Evolutionary conservation across 37 sponge, comb jelly and placozoan genomes (phyloP).

Genomic region (Axinella damicornis): DNA sequence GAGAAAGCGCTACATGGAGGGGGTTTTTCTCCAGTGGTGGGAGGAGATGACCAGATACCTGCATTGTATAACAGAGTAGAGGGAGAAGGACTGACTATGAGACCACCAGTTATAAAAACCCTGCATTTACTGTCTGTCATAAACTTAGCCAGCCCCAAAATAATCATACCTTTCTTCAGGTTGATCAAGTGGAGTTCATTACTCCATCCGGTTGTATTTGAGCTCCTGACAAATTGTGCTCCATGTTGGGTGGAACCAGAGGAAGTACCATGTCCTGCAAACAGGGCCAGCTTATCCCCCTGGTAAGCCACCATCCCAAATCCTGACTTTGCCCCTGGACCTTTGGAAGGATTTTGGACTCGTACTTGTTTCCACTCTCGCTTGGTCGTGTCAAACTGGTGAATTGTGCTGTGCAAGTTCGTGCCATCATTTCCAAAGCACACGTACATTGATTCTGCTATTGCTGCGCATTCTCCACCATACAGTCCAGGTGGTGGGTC

Average conservation of each 20-base stretch:
- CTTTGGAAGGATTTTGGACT: not conserved
- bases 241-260: too few relatives aligned
- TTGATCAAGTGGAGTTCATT: slow-evolving; percentile 28
- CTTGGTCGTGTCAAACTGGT: slow-evolving; percentile 9
- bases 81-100: too few relatives aligned
- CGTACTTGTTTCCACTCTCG: slow-evolving; percentile 1
- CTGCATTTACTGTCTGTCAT: too few relatives aligned
- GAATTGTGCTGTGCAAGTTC: slow-evolving; percentile 11
- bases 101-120: too few relatives aligned
- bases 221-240: too few relatives aligned
- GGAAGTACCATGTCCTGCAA: slow-evolving; percentile 30
- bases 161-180: slow-evolving; percentile 15
- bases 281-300: slow-evolving; percentile 20
- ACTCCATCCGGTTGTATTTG: slow-evolving; percentile 35
- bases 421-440: slow-evolving; percentile 18
- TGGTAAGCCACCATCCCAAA: slow-evolving; percentile 37
- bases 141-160: too few relatives aligned
- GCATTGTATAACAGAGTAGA: too few relatives aligned
- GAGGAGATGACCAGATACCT: slow-evolving; percentile 16
- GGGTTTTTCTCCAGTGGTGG: slow-evolving; percentile 1
- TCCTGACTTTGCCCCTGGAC: slow-evolving; percentile 26
- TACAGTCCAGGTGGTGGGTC: slow-evolving; percentile 12
- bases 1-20: slow-evolving; percentile 28
- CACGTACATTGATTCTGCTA: not conserved
- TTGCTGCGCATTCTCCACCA: not conserved